Base-by-base conservation (phyloP, 1,140 invertebrate species). In the Aradophagus sp. region DNA sequence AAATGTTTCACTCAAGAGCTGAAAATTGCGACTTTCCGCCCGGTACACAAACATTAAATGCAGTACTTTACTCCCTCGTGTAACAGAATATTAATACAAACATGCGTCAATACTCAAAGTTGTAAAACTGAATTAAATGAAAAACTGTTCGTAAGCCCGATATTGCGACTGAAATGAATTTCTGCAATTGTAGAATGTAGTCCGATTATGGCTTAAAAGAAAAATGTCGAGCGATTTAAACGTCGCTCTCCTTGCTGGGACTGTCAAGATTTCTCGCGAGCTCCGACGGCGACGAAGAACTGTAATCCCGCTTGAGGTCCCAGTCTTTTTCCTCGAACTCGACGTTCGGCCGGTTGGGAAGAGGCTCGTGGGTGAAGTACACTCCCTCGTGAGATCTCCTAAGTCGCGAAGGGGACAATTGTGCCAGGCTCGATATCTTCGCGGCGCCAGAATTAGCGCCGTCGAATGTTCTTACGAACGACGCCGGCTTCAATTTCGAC, bases 291-390 rank as follows among this genome's bases (percentile, higher is more conserved):
- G 65, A 74, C 14, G 72, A 56, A 12, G 66, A 76, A 35, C 71
- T 83, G 88, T 19, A 87, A 88, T 11, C 86, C 85, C 91, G 89
- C 74, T 90, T 90, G 38, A 93, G 80, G 82, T 94, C 93, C 90
- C 91, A 92, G 41, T 89, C 88, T 84, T 94, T 93, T 45, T 92
- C 90, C 69, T 93, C 92, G 83, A 95, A 95, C 55, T 93, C 91
- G 65, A 89, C 87, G 61, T 91, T 86, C 13, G 93, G 93, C 75
- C 89, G 89, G 73, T 91, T 90, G 2, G 90, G 89, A 66, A 95
- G 81, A 42, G 93, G 93, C 86, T 95, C 93, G 77, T 94, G 87
- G 7, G 93, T 95, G 65, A 89, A 86, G 84, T 95, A 95, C 56
- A 90, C 90, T 77, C 89, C 90, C 77, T 95, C 93, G 79, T 94